Base-by-base conservation (phyloP, 2,797 vertebrate genomes). In the Acrossocheilus wenchowensis region DNA sequence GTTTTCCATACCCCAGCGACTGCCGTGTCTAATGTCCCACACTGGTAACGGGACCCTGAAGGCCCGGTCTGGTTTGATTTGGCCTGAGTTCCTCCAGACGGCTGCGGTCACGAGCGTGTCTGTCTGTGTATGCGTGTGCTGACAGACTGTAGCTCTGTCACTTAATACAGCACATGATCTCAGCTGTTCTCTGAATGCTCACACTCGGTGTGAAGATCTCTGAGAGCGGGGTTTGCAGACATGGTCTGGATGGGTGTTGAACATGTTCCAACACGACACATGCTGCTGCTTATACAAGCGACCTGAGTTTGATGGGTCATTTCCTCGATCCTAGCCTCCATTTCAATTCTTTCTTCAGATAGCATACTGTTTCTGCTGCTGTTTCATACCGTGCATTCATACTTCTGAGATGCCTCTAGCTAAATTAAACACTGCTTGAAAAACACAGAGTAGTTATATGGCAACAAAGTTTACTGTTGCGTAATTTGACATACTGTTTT, bases 121-220 rank as follows among this genome's bases (percentile, higher is more conserved):
- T 62, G 79, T 83, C 84, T 82, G 34, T 45, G 84, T 66, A 41
- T n/a, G 82, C n/a, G 78, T 45, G 34, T 68, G 34, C 41, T 77
- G 81, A 81, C 85, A 81, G 78, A 72, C 34, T n/a, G 14, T 26
- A n/a, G 9, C 4, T 66, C 54, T 57, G 74, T 48, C 81, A 86
- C 62, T 11, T 36, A 30, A 77, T 69, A 81, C 50, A 72, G 43
- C 26, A 43, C 36, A 83, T 4, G 39, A 83, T 66, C 57, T 64
- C 34, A n/a, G 10, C 43, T 36, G 0, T 66, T 68, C 71, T 86
- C 48, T 73, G 39, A 45, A 62, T 8, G 7, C 77, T 79, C 30
- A 64, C n/a, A 11, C 57, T 75, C 17, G 30, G 7, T 66, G 43
- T 14, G 39, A 78, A 78, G 52, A 41, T 60, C 21, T 14, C 21